A percentile compares a stretch with the other conserved stretches of the same genome.
phyloP scores from a whole-genome alignment of 2,113 vertebrate species.

The Onychorhynchus coronatus region DNA sequence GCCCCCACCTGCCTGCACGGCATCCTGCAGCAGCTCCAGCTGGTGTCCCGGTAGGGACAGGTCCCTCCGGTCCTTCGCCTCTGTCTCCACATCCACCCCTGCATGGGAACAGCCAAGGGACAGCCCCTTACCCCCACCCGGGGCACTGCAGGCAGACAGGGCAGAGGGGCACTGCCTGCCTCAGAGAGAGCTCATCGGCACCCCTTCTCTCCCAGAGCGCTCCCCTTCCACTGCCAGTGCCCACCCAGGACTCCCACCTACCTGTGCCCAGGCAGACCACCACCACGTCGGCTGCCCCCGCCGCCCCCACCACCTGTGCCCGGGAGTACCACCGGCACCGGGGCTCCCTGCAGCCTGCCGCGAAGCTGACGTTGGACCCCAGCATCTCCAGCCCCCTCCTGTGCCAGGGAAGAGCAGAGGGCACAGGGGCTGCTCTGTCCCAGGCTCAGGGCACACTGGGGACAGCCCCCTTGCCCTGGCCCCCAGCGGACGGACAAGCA shows the following conservation, averaged over 20 bases:
- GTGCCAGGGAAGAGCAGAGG: neutral
- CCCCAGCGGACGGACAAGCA: neutral
- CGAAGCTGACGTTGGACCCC: constrained; percentile 2
- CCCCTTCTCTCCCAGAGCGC: accelerated
- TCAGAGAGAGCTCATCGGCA: neutral
- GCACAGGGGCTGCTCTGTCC: neutral
- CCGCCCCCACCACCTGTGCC: neutral
- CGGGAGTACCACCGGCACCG: neutral
- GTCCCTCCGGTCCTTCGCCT: constrained; percentile 26
- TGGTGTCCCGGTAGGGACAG: constrained; percentile 55
- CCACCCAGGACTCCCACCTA: neutral
- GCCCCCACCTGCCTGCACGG: constrained; percentile 32
- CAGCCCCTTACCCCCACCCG: neutral
- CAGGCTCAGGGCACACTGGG: neutral
- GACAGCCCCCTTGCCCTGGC: accelerated
- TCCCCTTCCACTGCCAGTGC: neutral
- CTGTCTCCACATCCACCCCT: constrained; percentile 51
- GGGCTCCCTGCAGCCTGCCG: neutral
- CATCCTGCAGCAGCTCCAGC: constrained; percentile 58
- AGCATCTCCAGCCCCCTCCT: constrained; percentile 58
- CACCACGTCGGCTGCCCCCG: neutral
- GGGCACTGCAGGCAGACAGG: accelerated
- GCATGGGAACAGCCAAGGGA: neutral
- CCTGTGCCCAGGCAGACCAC: constrained; percentile 70
- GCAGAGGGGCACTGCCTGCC: accelerated